Percentiles rank a stretch among this genome's conserved stretches.
phyloP scores from a whole-genome alignment of 1,140 invertebrate genomes.

The Orchesella cincta region DNA sequence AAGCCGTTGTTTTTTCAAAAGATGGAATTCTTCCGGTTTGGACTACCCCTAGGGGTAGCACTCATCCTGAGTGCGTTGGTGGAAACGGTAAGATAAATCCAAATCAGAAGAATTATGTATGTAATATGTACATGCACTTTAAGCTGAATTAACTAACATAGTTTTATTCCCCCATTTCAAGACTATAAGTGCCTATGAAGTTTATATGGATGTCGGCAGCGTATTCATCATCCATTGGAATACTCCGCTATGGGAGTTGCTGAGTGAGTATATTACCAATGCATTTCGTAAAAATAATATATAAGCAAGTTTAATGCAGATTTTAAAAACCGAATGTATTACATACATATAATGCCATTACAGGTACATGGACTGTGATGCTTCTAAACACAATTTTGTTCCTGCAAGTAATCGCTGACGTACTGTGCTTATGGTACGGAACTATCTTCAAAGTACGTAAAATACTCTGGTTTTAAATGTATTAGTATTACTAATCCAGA shows the following conservation, averaged over 20 bases:
- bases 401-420: constrained; percentile 33
- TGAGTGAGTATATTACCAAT: constrained; percentile 18
- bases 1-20: constrained; percentile 14
- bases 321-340: neutral
- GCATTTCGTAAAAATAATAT: neutral
- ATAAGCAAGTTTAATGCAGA: too few relatives aligned
- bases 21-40: constrained; percentile 38
- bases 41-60: constrained; percentile 40
- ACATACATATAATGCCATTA: neutral
- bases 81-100: constrained; percentile 38
- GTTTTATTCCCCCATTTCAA: too few relatives aligned
- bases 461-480: neutral
- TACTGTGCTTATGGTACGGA: constrained; percentile 32
- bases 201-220: constrained; percentile 38
- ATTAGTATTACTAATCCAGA: too few relatives aligned
- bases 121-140: neutral
- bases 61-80: constrained; percentile 33
- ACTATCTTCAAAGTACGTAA: constrained; percentile 32
- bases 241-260: constrained; percentile 30
- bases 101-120: neutral
- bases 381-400: constrained; percentile 37
- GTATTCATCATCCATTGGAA: constrained; percentile 43
- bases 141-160: neutral
- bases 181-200: constrained; percentile 42
- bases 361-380: constrained; percentile 37